A percentile compares a stretch with the other conserved stretches of the same genome.
These are phyloP conservation scores for Drosophila pachea DNA, from an alignment of 1,140 invertebrate genomes.

Conservation along the genomic window DNA sequence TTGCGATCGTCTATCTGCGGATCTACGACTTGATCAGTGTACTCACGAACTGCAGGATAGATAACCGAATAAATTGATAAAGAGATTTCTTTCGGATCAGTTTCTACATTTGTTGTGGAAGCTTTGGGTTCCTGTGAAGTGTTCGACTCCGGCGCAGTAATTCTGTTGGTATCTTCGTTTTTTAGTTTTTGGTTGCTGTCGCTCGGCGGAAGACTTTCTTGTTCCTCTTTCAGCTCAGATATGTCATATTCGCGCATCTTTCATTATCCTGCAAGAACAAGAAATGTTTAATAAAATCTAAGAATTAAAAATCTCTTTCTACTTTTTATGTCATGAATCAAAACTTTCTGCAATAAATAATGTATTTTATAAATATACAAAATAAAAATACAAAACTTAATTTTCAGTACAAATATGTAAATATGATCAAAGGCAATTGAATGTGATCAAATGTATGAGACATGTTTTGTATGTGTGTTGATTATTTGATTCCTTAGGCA, in stretches of 20 bases:
- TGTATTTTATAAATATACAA: too few relatives aligned
- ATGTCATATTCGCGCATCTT: constrained; percentile 78
- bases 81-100: background rate
- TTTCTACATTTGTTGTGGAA: constrained; percentile 16
- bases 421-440: too few relatives aligned
- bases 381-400: too few relatives aligned
- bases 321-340: too few relatives aligned
- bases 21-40: constrained; percentile 25
- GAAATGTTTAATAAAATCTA: constrained; percentile 1
- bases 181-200: constrained; percentile 16
- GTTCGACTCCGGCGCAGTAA: constrained; percentile 1
- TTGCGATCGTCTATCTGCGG: background rate
- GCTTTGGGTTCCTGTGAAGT: constrained; percentile 6
- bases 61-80: constrained; percentile 6
- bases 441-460: background rate
- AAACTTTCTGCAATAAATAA: too few relatives aligned
- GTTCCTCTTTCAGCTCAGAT: constrained; percentile 72
- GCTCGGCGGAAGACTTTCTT: constrained; percentile 66
- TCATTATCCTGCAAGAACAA: constrained; percentile 66
- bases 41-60: constrained; percentile 27
- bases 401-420: background rate
- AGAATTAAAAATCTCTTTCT: too few relatives aligned
- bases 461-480: constrained; percentile 3
- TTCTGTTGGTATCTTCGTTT: background rate
- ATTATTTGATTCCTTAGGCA: constrained; percentile 9